phyloP scores from a whole-genome alignment of 2,113 vertebrate species.

The Erythrolamprus reginae region DNA sequence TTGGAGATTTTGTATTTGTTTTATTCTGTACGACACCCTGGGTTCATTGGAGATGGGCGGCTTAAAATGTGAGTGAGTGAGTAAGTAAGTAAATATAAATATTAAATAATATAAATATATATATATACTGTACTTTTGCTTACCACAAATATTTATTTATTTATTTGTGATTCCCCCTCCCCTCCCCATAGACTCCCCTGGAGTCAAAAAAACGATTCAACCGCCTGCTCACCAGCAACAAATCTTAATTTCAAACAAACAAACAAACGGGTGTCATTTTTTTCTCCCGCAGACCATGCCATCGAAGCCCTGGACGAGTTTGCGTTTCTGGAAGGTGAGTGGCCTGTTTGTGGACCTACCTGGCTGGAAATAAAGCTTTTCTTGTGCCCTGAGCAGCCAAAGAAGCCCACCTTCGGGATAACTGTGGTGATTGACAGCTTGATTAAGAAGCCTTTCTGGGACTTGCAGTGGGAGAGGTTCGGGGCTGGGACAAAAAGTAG shows the following conservation, averaged over 20 bases:
- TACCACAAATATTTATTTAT: too few species aligned
- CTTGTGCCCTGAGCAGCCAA: background rate
- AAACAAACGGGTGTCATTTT: background rate
- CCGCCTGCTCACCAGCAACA: background rate
- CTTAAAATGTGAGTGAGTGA: too few species aligned
- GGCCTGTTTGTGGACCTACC: background rate
- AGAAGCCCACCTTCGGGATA: background rate
- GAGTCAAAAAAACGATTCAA: background rate
- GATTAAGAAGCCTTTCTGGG: background rate
- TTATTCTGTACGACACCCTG: too few species aligned
- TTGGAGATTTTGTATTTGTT: too few species aligned
- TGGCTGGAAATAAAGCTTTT: background rate
- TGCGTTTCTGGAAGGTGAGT: constrained; percentile 93
- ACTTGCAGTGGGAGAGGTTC: background rate
- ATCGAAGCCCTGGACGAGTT: constrained; percentile 95
- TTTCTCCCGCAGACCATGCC: constrained; percentile 80
- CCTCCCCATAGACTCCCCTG: background rate
- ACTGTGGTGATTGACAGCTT: background rate
- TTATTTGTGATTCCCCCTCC: accelerated
- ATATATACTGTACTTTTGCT: too few species aligned
- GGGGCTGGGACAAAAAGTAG: background rate
- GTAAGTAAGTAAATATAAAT: too few species aligned
- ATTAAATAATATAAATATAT: too few species aligned
- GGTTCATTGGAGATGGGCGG: too few species aligned
- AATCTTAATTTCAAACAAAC: background rate